Evolutionary conservation across 2,797 vertebrate species (phyloP).

Genomic region (Muscicapa striata): DNA sequence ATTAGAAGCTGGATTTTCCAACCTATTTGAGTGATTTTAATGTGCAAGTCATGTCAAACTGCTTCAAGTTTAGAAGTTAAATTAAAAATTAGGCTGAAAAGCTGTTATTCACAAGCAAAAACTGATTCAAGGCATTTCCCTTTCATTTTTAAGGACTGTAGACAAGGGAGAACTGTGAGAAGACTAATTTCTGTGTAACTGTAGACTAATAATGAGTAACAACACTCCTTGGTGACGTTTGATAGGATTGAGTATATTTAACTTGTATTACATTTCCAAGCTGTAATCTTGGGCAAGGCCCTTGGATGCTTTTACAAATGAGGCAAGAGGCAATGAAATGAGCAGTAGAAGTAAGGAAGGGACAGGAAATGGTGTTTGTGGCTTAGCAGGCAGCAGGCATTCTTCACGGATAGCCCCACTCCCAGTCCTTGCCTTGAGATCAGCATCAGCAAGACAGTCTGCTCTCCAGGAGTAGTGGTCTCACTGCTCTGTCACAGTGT

Average conservation of each 20-base stretch:
- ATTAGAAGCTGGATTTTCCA: not conserved
- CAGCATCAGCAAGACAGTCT: not conserved
- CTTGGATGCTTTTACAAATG: not conserved
- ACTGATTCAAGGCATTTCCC: not conserved
- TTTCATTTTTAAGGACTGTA: not conserved
- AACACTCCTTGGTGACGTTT: not conserved
- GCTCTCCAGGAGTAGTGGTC: not conserved
- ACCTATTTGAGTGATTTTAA: not conserved
- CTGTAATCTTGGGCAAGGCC: not conserved
- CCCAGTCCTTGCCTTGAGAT: not conserved
- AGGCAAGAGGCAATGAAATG: not conserved
- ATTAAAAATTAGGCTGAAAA: not conserved
- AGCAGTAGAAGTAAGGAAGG: not conserved
- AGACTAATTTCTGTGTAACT: not conserved
- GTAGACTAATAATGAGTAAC: not conserved
- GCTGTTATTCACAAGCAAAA: not conserved
- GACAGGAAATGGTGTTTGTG: not conserved
- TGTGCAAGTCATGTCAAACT: not conserved
- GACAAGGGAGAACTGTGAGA: not conserved
- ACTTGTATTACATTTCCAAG: not conserved
- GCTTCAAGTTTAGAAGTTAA: not conserved
- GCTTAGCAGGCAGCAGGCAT: not conserved
- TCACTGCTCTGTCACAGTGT: not conserved
- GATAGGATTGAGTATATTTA: slow-evolving; percentile 21
- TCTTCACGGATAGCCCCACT: not conserved